Percentiles rank a stretch among this genome's conserved stretches.
These are phyloP conservation scores for Zophobas morio DNA, from an alignment of 1,140 invertebrate genomes.

Conservation along the genomic window DNA sequence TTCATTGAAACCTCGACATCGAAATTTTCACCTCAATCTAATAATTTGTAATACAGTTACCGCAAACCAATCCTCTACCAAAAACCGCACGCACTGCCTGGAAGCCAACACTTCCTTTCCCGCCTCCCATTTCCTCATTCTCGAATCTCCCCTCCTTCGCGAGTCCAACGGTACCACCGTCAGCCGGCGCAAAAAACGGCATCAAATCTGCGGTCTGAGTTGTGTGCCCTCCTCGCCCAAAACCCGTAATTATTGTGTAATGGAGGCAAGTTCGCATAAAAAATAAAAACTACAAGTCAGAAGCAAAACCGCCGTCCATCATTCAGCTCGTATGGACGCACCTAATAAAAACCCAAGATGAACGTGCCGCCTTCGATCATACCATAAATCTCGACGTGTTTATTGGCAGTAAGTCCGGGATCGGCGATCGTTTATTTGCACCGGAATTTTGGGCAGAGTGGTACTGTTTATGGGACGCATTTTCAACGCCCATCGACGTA, in stretches of 20 bases:
- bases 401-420: not conserved
- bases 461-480: not conserved
- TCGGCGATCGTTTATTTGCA: not conserved
- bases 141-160: too few relatives aligned
- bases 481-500: constrained; percentile 4
- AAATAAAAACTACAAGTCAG: not conserved
- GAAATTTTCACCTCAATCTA: too few relatives aligned
- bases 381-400: constrained; percentile 9
- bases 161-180: too few relatives aligned
- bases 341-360: not conserved
- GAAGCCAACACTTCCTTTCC: too few relatives aligned
- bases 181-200: too few relatives aligned
- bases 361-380: not conserved
- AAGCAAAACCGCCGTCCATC: constrained; percentile 2
- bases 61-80: too few relatives aligned
- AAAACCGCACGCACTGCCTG: too few relatives aligned
- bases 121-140: too few relatives aligned
- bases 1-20: too few relatives aligned
- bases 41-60: too few relatives aligned
- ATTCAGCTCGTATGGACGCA: not conserved
- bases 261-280: constrained; percentile 1
- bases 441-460: too few relatives aligned
- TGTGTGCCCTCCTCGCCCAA: not conserved
- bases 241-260: constrained; percentile 17
- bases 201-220: too few relatives aligned